Evolutionary conservation across 2,888 invertebrate species (phyloP).

Genomic region (Sarcophaga caerulescens): DNA sequence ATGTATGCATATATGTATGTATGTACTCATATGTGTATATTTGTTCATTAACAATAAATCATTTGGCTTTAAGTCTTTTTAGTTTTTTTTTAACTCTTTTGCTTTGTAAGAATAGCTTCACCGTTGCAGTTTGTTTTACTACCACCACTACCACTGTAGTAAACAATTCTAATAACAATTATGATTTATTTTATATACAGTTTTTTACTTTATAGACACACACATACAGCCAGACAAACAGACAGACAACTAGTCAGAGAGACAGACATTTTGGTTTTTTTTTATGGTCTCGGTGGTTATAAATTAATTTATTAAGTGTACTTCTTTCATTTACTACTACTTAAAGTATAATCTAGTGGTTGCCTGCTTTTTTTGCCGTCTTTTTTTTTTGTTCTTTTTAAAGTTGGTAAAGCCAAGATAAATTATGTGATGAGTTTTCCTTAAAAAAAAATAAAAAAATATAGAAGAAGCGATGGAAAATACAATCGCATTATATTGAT

Average conservation of each 20-base stretch:
- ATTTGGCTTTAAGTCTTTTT: slow-evolving; percentile 29
- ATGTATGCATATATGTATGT: background rate
- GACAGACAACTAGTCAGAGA: background rate
- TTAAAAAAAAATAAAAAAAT: background rate
- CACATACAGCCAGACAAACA: slow-evolving; percentile 16
- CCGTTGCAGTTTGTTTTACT: background rate
- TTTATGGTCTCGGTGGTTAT: slow-evolving; percentile 36
- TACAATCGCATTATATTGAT: background rate
- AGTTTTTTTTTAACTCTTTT: slow-evolving; percentile 1
- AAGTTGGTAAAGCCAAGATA: slow-evolving; percentile 59
- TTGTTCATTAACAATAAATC: slow-evolving; percentile 59
- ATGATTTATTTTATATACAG: slow-evolving; percentile 62
- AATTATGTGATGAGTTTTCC: slow-evolving; percentile 68
- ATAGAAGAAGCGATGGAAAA: background rate
- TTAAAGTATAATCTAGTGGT: slow-evolving; percentile 59
- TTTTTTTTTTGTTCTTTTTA: background rate
- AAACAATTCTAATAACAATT: slow-evolving; percentile 56
- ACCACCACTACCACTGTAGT: background rate
- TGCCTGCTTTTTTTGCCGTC: slow-evolving; percentile 37
- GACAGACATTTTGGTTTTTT: background rate
- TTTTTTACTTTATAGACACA: background rate
- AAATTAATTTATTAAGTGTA: slow-evolving; percentile 59
- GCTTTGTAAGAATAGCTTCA: slow-evolving; percentile 14
- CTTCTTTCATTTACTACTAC: slow-evolving; percentile 42
- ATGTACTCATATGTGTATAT: slow-evolving; percentile 4